Conservation (phyloP, 2,888 invertebrate genomes). For the Trichopoda pennipes region DNA sequence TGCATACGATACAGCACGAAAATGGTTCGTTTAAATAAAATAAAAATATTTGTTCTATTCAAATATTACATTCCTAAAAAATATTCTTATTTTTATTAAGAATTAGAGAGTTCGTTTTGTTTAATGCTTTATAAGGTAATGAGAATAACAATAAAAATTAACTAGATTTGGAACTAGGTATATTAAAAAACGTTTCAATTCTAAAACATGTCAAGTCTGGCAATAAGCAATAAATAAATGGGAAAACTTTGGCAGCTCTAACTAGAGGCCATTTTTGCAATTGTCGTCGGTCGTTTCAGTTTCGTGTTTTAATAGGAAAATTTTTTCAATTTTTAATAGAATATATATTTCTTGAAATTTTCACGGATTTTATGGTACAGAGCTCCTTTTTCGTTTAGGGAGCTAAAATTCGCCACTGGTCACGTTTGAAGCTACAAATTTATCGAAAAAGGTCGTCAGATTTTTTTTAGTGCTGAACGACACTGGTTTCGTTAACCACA, state of each 20-base stretch:
- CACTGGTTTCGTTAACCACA: constrained; percentile 29
- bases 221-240: background rate
- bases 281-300: constrained; percentile 36
- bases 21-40: too few relatives aligned
- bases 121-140: too few relatives aligned
- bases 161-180: background rate
- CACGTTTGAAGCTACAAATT: background rate
- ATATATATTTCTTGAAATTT: constrained; percentile 28
- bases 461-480: background rate
- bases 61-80: too few relatives aligned
- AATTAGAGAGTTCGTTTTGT: too few relatives aligned
- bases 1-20: too few relatives aligned
- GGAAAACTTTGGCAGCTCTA: constrained; percentile 18
- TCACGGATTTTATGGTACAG: background rate
- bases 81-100: too few relatives aligned
- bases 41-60: too few relatives aligned
- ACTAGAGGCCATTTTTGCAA: constrained; percentile 43
- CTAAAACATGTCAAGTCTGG: constrained; percentile 1
- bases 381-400: background rate
- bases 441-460: constrained; percentile 20
- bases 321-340: constrained; percentile 37
- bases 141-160: too few relatives aligned
- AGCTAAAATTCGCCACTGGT: background rate
- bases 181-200: too few relatives aligned
- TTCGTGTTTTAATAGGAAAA: constrained; percentile 32